Base-by-base conservation (phyloP, 1,140 invertebrate species). In the Melitaea cinxia region DNA sequence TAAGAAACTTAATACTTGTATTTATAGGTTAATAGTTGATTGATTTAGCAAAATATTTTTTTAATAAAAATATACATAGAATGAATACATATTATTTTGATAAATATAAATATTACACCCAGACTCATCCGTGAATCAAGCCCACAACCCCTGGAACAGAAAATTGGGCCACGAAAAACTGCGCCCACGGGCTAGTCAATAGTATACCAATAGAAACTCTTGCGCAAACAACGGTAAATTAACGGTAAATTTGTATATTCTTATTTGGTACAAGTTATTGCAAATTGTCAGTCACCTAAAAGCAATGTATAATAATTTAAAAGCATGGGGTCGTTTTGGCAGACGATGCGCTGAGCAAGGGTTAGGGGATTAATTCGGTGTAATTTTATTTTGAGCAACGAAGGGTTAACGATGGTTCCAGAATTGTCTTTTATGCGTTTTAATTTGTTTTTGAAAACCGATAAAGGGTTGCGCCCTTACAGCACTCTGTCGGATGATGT, bases 341-440 rank as follows among this genome's bases (percentile, higher is more conserved):
- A 54, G 50, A 23, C 33, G 56, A 52, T 58, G 55, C 23, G 23
- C 60, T 35, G n/a, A 56, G 37, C 58, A 62, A 65, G 73, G 68
- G 71, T 58, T 68, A 65, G 70, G 72, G 75, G 80, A 76, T 80
- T 78, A 82, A 83, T 78, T 73, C 69, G 56, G 63, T 74, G 83
- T 83, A 80, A 85, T 82, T 83, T 80, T 73, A 81, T 80, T 72
- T 73, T 56, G 58, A 42, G 49, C 61, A 42, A 42, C 37, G 63
- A 77, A 78, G 83, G 83, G 81, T 85, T 85, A 82, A 73, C 68
- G 72, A 73, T 75, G 65, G 69, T 47, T 65, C 45, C 61, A 65
- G 61, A 81, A 80, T 81, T 66, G 77, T 75, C 78, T 82, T 88
- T 84, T 80, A 80, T 82, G 78, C 72, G 74, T 81, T 83, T 76